Base-by-base conservation (phyloP, 2,888 invertebrate genomes). In the Phaedon cochleariae region DNA sequence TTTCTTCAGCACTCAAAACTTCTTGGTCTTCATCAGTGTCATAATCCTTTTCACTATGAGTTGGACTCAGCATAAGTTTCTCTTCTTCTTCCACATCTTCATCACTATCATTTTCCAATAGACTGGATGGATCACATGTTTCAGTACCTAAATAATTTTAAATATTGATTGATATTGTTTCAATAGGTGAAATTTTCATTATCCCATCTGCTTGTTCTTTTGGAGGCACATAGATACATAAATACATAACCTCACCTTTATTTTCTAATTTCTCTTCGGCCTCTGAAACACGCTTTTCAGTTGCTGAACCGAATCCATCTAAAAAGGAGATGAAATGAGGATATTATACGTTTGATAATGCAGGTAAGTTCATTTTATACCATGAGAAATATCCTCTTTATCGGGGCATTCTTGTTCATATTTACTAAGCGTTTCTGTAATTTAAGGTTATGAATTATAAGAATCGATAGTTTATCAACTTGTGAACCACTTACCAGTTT, bases 351-450 rank as follows among this genome's bases (percentile, higher is more conserved):
- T 15, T 41, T 12, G 4, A 41, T 4, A n/a, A 10, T 41, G 15
- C 41, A 10, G 12, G n/a, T 12, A 26, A 5, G 26, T 26, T 26
- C 7, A 26, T 26, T n/a, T 41, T 41, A n/a, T 41, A 41, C 41
- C 41, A 15, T 15, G n/a, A 41, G 41, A 41, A 4, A 41, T 41
- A 62, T 71, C 59, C 17, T 69, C 60, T 63, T 52, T 54, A 12
- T 29, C 45, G 41, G 41, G 41, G 15, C 41, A 6, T 41, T 41
- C 41, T 48, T 68, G 64, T 29, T 68, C 67, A 63, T 71, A 69
- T 22, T 55, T 69, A 62, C 65, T 67, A 41, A 71, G 59, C 21
- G 65, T 69, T 53, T 69, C 71, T 71, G 41, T 5, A 71, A 66
- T 34, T n/a, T 10, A 26, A 59, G 29, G 58, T 52, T 29, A n/a